Percentiles rank a stretch among this genome's conserved stretches.
phyloP scores from a whole-genome alignment of 2,888 invertebrate species.

The Kuschelorhynchus macadamiae region DNA sequence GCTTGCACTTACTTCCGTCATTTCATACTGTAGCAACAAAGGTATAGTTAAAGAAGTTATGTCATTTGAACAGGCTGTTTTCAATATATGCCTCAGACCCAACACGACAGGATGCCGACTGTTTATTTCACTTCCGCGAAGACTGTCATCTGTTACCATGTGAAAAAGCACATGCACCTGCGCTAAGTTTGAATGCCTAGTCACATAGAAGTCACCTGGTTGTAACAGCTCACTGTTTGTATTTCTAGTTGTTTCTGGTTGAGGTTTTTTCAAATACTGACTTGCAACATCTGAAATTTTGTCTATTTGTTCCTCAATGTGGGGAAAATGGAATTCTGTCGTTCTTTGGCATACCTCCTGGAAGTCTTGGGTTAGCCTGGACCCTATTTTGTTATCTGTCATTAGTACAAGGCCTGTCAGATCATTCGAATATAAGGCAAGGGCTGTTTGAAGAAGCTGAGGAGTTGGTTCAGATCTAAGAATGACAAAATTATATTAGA shows the following conservation, averaged over 20 bases:
- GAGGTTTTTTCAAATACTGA: slow-evolving; percentile 59
- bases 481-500: no score
- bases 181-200: slow-evolving; percentile 92
- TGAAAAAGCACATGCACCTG: slow-evolving; percentile 97
- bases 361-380: slow-evolving; percentile 72
- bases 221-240: slow-evolving; percentile 74
- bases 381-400: slow-evolving; percentile 73
- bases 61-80: slow-evolving; percentile 95
- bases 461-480: slow-evolving; percentile 76
- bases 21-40: slow-evolving; percentile 91
- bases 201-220: slow-evolving; percentile 89
- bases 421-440: slow-evolving; percentile 93
- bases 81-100: slow-evolving; percentile 94
- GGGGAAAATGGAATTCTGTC: slow-evolving; percentile 95
- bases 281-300: slow-evolving; percentile 70
- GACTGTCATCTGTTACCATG: slow-evolving; percentile 87
- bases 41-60: slow-evolving; percentile 94
- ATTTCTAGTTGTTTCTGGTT: slow-evolving; percentile 54
- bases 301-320: slow-evolving; percentile 88
- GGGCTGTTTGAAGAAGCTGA: slow-evolving; percentile 90
- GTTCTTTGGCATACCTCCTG: slow-evolving; percentile 81
- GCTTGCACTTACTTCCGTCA: slow-evolving; percentile 87
- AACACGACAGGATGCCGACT: slow-evolving; percentile 96
- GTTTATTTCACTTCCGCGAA: slow-evolving; percentile 85
- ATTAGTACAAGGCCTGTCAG: slow-evolving; percentile 90